Percentiles rank a stretch among this genome's conserved stretches.
Evolutionary conservation across 2,797 vertebrate species (phyloP).

Genomic region (Acanthurus leucopareius): DNA sequence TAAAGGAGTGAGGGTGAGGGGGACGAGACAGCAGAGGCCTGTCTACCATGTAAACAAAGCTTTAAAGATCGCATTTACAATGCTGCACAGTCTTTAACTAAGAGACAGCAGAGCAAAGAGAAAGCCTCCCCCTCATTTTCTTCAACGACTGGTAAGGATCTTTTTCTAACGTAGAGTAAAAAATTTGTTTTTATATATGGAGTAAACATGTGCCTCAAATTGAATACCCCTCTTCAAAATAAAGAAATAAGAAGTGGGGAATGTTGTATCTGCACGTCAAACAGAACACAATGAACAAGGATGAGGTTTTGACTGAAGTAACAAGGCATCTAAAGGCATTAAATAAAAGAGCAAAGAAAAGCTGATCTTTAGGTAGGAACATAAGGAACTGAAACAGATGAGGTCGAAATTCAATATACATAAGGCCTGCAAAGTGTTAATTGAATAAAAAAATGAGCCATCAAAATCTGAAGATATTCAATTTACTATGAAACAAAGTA

Average conservation of each 20-base stretch:
- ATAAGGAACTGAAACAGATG: background rate
- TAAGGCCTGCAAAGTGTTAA: background rate
- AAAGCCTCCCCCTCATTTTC: constrained; percentile 22
- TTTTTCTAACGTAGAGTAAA: constrained; percentile 17
- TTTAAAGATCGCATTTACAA: constrained; percentile 76
- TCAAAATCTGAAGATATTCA: background rate
- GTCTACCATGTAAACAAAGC: constrained; percentile 82
- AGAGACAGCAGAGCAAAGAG: constrained; percentile 29
- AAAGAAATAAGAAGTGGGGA: constrained; percentile 14
- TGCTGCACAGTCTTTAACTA: constrained; percentile 54
- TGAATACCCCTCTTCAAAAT: constrained; percentile 16
- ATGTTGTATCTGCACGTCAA: constrained; percentile 35
- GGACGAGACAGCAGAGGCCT: constrained; percentile 74
- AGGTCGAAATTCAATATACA: background rate
- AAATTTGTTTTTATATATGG: constrained; percentile 17
- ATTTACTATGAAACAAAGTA: background rate
- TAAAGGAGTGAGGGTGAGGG: constrained; percentile 66
- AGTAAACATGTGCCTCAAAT: constrained; percentile 15
- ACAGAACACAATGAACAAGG: constrained; percentile 17
- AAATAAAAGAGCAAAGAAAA: constrained; percentile 22
- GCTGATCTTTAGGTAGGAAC: background rate
- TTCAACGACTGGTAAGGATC: constrained; percentile 26
- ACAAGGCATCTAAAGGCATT: constrained; percentile 20
- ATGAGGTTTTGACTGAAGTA: constrained; percentile 40
- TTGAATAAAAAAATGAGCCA: background rate